Conservation (phyloP, 2,888 invertebrate genomes). For the Erebia epiphron region DNA sequence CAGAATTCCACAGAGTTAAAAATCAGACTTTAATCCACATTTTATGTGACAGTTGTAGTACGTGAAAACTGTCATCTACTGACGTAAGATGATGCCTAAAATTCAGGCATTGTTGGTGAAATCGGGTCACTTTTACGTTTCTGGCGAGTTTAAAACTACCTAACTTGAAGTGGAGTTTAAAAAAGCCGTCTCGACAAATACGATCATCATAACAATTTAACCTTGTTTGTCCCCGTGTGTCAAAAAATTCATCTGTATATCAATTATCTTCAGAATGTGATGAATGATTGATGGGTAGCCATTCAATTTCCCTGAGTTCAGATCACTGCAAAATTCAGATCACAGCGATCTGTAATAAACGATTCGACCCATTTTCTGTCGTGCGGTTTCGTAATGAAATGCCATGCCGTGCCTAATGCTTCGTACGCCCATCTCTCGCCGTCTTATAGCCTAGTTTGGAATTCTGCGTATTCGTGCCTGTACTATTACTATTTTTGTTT, state of each 20-base stretch:
- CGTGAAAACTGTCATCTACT: no score
- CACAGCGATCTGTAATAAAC: constrained; percentile 5
- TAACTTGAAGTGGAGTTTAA: no score
- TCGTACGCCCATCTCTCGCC: background rate
- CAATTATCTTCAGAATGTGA: background rate
- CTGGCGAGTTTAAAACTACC: no score
- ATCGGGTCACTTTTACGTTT: no score
- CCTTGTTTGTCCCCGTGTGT: no score
- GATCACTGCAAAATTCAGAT: constrained; percentile 9
- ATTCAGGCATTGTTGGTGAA: no score
- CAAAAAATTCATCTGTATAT: background rate
- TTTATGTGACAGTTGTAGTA: no score
- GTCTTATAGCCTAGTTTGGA: background rate
- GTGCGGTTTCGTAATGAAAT: constrained; percentile 14
- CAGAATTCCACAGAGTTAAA: no score
- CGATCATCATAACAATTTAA: no score
- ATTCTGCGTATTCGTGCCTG: background rate
- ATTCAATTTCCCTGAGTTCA: constrained; percentile 2
- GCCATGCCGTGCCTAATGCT: constrained; percentile 1
- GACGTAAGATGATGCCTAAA: no score
- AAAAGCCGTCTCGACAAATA: no score
- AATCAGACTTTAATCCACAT: no score
- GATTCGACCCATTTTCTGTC: constrained; percentile 5
- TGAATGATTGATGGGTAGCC: constrained; percentile 4
- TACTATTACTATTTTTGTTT: background rate